phyloP scores from a whole-genome alignment of 2,797 vertebrate genomes.

The Borostomias antarcticus region DNA sequence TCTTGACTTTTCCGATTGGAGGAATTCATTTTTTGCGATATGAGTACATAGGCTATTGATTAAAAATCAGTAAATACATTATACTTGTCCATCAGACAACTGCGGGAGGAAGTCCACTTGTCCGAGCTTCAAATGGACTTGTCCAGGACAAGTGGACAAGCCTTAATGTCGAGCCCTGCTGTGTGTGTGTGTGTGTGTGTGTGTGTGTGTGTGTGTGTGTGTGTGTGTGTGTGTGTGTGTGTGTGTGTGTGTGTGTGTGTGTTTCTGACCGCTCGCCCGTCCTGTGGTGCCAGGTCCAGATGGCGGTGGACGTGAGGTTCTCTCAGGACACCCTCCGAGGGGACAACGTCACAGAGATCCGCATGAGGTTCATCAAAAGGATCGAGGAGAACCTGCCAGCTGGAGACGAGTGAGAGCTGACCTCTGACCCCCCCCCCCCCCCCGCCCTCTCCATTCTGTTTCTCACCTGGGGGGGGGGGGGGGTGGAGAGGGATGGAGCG shows the following conservation, averaged over 20 bases:
- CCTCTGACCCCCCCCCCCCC: constrained; percentile 30
- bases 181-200: not conserved
- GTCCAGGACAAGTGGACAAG: too few relatives aligned
- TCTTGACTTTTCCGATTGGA: too few relatives aligned
- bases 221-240: not conserved
- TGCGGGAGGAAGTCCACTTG: too few relatives aligned
- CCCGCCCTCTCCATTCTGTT: not conserved
- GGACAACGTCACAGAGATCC: constrained; percentile 94
- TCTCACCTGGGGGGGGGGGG: not conserved
- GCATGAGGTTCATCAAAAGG: constrained; percentile 97
- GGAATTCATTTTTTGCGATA: too few relatives aligned
- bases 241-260: not conserved
- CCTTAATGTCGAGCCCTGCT: too few relatives aligned
- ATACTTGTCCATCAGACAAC: too few relatives aligned
- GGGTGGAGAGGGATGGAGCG: not conserved
- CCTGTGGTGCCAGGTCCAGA: constrained; percentile 95
- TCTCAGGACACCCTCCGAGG: constrained; percentile 95
- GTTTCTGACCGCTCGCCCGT: not conserved
- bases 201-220: not conserved
- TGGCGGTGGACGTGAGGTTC: constrained; percentile 97
- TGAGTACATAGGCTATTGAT: too few relatives aligned
- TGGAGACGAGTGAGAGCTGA: constrained; percentile 82
- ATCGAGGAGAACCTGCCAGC: constrained; percentile 98
- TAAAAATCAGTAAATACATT: too few relatives aligned
- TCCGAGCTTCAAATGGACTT: too few relatives aligned